phyloP scores from a whole-genome alignment of 1,140 invertebrate species.

The Adoxophyes honmai region DNA sequence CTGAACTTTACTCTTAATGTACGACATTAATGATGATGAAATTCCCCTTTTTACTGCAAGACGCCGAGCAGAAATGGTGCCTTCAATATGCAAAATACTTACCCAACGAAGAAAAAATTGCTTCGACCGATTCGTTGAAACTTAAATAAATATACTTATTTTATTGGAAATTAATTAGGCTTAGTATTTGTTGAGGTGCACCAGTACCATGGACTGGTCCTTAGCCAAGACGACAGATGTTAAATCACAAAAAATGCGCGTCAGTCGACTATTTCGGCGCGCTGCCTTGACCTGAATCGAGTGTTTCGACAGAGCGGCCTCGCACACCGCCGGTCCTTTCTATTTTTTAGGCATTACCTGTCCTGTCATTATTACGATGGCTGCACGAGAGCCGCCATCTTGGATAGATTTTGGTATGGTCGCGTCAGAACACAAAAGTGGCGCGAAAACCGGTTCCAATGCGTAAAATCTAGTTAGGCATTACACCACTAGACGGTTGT shows the following conservation, averaged over 20 bases:
- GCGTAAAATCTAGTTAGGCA: constrained; percentile 31
- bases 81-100: no score
- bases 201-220: background rate
- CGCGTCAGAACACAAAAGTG: constrained; percentile 27
- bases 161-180: no score
- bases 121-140: no score
- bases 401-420: constrained; percentile 54
- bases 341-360: constrained; percentile 77
- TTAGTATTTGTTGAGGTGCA: no score
- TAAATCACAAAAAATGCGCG: constrained; percentile 73
- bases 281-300: constrained; percentile 74
- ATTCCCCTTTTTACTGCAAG: background rate
- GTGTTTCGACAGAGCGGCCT: constrained; percentile 74
- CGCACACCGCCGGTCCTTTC: constrained; percentile 75
- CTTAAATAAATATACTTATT: no score
- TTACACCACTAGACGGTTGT: constrained; percentile 22
- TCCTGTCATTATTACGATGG: constrained; percentile 70
- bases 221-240: constrained; percentile 55
- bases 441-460: constrained; percentile 37
- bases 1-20: constrained; percentile 13
- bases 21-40: constrained; percentile 7
- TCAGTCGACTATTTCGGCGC: constrained; percentile 72
- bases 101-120: no score
- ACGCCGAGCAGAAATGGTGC: no score
- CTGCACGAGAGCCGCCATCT: constrained; percentile 61